These are phyloP conservation scores for Drosophila carrolli DNA, from an alignment of 1,140 invertebrate species.

Conservation along the genomic window DNA sequence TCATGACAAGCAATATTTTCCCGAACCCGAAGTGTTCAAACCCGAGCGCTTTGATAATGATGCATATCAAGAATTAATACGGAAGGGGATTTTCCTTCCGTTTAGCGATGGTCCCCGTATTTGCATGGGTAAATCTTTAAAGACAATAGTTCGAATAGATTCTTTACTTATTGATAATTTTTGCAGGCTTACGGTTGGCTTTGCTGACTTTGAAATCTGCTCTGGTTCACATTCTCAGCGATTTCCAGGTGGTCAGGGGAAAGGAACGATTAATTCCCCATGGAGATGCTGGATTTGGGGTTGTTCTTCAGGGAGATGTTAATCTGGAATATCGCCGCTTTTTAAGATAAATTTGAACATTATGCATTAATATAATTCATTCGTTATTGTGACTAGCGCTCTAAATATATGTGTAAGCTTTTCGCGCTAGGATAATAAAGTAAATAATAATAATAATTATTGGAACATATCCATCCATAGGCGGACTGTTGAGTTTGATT, in stretches of 20 bases:
- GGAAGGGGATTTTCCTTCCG: slow-evolving; percentile 62
- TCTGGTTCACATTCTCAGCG: slow-evolving; percentile 51
- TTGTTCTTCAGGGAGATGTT: slow-evolving; percentile 62
- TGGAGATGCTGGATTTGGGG: slow-evolving; percentile 63
- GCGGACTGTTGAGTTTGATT: no score
- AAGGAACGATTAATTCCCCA: slow-evolving; percentile 14
- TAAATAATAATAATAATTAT: no score
- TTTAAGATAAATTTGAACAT: slow-evolving; percentile 21
- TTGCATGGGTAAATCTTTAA: slow-evolving; percentile 62
- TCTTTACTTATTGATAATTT: neutral
- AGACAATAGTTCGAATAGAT: no score
- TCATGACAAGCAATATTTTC: slow-evolving; percentile 88
- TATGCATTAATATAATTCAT: no score
- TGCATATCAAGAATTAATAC: slow-evolving; percentile 51
- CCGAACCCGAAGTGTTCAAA: slow-evolving; percentile 89
- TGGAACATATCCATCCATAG: no score
- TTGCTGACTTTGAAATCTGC: slow-evolving; percentile 62
- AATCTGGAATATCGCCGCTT: slow-evolving; percentile 57
- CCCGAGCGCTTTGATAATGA: slow-evolving; percentile 87
- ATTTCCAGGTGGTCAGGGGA: slow-evolving; percentile 55
- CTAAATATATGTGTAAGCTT: no score
- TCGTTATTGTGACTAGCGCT: no score
- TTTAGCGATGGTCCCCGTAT: slow-evolving; percentile 80
- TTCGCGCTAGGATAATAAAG: no score
- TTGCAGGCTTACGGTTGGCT: slow-evolving; percentile 52